Conservation (phyloP, 2,888 invertebrate genomes). For the Pristionchus arcanus region DNA sequence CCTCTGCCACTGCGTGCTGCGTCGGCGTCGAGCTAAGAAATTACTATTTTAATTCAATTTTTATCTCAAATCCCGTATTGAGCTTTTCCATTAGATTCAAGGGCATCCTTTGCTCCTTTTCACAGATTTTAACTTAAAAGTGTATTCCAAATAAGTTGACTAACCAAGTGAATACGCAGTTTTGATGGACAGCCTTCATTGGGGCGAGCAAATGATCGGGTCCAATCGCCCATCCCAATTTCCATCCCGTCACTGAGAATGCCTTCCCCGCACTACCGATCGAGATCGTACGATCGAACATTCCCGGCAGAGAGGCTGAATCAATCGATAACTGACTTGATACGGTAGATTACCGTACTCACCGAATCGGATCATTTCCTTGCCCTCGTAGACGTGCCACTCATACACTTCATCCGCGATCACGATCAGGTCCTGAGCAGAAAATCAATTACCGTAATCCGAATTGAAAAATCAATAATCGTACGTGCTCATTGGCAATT, state of each 20-base stretch:
- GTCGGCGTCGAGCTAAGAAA: slow-evolving; percentile 85
- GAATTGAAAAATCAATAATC: neutral
- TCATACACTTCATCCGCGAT: slow-evolving; percentile 98
- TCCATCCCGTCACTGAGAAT: slow-evolving; percentile 98
- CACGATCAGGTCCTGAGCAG: slow-evolving; percentile 87
- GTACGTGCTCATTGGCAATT: slow-evolving; percentile 89
- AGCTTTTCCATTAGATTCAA: neutral
- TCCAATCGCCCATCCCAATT: slow-evolving; percentile 94
- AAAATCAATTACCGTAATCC: neutral
- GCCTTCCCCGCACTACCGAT: slow-evolving; percentile 98
- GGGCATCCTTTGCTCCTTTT: neutral
- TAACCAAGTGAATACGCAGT: slow-evolving; percentile 90
- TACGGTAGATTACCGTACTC: slow-evolving; percentile 65
- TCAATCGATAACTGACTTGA: slow-evolving; percentile 40
- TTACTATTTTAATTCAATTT: slow-evolving; percentile 84
- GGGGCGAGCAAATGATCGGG: slow-evolving; percentile 89
- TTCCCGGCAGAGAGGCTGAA: slow-evolving; percentile 90
- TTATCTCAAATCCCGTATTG: too few relatives aligned
- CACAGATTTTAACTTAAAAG: too few relatives aligned
- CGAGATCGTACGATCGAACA: slow-evolving; percentile 98
- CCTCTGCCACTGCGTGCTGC: slow-evolving; percentile 90
- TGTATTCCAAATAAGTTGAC: neutral
- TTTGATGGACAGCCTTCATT: slow-evolving; percentile 92
- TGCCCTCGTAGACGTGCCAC: slow-evolving; percentile 91
- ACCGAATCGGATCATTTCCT: slow-evolving; percentile 93